Conservation (phyloP, 2,113 vertebrate species). For the Phoenicopterus ruber region DNA sequence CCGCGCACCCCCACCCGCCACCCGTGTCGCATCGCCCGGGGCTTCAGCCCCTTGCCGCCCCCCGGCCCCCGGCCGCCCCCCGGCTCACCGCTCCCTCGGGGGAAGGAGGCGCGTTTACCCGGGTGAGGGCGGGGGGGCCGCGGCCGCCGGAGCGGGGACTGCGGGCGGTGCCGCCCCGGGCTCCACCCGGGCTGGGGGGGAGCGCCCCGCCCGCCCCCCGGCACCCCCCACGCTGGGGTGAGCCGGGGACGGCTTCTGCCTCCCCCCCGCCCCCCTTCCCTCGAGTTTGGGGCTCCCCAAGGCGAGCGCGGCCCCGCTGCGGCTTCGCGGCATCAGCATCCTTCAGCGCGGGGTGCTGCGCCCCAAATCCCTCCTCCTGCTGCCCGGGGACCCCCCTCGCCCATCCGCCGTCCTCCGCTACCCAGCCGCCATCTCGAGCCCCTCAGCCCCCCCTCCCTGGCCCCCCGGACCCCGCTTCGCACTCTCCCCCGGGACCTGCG, state of each 20-base stretch:
- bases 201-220: not conserved
- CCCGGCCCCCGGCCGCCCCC: not conserved
- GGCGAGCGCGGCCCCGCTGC: not conserved
- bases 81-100: not conserved
- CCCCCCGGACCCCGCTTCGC: rapidly evolving
- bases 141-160: not conserved
- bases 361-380: not conserved
- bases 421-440: too few species aligned
- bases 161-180: not conserved
- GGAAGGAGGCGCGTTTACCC: not conserved
- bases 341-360: not conserved
- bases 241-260: not conserved
- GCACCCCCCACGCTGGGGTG: not conserved
- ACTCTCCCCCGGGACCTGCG: rapidly evolving
- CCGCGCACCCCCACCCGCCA: too few species aligned
- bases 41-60: not conserved
- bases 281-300: not conserved
- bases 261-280: not conserved
- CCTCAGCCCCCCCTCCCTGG: not conserved
- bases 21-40: not conserved
- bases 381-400: not conserved
- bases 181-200: not conserved
- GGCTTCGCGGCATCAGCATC: not conserved
- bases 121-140: not conserved
- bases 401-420: too few species aligned